Percentiles rank a stretch among this genome's conserved stretches.
phyloP scores from a whole-genome alignment of 2,113 vertebrate species.

The Rhabdornis inornatus region DNA sequence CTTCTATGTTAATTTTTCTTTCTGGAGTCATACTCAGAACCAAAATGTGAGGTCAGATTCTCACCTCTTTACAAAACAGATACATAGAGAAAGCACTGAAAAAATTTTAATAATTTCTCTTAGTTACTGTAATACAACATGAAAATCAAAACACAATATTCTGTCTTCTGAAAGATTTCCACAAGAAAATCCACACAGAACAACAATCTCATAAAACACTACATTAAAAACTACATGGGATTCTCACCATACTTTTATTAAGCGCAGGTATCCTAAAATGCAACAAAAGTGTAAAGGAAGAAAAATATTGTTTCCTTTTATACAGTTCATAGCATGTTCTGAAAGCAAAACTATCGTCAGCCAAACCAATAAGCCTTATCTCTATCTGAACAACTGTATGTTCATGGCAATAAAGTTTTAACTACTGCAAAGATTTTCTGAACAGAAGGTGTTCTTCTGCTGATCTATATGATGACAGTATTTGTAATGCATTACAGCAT shows the following conservation, averaged over 20 bases:
- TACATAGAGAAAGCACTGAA: not conserved
- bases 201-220: not conserved
- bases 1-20: not conserved
- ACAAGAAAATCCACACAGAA: not conserved
- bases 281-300: not conserved
- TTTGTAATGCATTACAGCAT: not conserved
- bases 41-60: not conserved
- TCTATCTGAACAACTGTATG: not conserved
- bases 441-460: conserved; percentile 18
- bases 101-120: not conserved
- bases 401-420: conserved; percentile 9
- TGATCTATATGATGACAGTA: not conserved
- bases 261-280: not conserved
- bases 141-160: not conserved
- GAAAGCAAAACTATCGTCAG: not conserved
- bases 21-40: not conserved
- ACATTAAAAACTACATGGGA: not conserved
- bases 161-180: not conserved
- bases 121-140: not conserved
- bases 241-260: not conserved
- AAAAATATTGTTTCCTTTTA: not conserved
- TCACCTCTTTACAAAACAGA: not conserved
- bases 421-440: not conserved
- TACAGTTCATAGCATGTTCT: not conserved
- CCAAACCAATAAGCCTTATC: not conserved